Evolutionary conservation across 2,113 vertebrate genomes (phyloP), one percentile per base, ranked within the genome.

Genomic region (Rhea pennata): DNA sequence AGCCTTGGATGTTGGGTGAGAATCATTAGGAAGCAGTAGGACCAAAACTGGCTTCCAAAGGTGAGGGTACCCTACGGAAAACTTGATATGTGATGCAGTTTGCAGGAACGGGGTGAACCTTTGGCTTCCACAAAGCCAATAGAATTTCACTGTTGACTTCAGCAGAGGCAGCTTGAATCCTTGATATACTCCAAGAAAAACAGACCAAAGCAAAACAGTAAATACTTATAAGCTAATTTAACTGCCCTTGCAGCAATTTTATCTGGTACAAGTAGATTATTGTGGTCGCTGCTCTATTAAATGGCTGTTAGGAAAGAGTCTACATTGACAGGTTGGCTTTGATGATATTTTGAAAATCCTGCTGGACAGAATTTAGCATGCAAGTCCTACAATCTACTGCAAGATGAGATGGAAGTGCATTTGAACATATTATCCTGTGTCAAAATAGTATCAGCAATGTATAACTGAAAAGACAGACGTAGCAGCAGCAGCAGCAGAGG

Each of bases 11-110:
- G 46, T 7, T 22, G 54, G 67, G 5, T 50, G 54, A 76, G 58
- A 48, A 87, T 19, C 36, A 62, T 88, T 23, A 91, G 42, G 3
- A 29, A 56, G 66, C 1, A 36, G n/a, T 1, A 73, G 54, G 7
- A 77, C 67, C 42, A 44, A 26, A 40, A 65, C 14, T 15, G 50
- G 29, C 39, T 89, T 84, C 70, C 86, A 76, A 39, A 74, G 69
- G 14, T 61, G 72, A 95, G 36, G 54, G 71, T 71, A 56, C 9
- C 66, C 71, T 46, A 44, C 36, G 4, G 1, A 96, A 73, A 67
- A 27, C 40, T 15, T 27, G 6, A 0, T n/a, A 8, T 0, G 5
- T 33, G 36, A 36, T 15, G 64, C 10, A n/a, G 19, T 36, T 77
- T 84, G 53, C 24, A 44, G 53, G 69, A 75, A 27, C 14, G 54